phyloP scores from a whole-genome alignment of 1,140 invertebrate species.

The Drosophila melanica region DNA sequence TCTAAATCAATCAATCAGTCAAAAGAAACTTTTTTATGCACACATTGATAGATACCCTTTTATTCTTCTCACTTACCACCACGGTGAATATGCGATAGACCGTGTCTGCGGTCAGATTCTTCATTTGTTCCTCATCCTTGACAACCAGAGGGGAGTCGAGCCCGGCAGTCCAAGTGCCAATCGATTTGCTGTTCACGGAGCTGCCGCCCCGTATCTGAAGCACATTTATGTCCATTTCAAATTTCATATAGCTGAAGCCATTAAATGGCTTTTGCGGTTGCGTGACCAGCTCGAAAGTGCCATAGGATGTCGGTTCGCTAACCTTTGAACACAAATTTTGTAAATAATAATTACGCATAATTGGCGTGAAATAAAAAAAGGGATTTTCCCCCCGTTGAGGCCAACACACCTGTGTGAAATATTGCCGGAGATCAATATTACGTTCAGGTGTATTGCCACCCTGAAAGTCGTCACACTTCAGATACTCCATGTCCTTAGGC shows the following conservation, averaged over 20 bases:
- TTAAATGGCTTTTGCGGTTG: slow-evolving; percentile 85
- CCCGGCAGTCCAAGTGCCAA: slow-evolving; percentile 89
- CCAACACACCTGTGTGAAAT: slow-evolving; percentile 85
- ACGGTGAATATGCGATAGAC: slow-evolving; percentile 92
- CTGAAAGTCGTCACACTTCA: slow-evolving; percentile 90
- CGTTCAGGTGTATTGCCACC: slow-evolving; percentile 88
- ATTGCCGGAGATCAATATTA: slow-evolving; percentile 86
- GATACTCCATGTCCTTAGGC: slow-evolving; percentile 89
- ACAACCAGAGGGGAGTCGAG: slow-evolving; percentile 87
- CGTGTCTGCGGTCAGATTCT: slow-evolving; percentile 90
- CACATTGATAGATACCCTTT: background rate
- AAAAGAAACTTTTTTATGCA: background rate
- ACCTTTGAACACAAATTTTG: slow-evolving; percentile 70
- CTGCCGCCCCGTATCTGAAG: slow-evolving; percentile 87
- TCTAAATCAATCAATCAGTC: background rate
- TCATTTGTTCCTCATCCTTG: slow-evolving; percentile 87
- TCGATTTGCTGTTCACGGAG: slow-evolving; percentile 86
- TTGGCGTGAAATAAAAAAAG: slow-evolving; percentile 54
- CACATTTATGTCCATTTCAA: slow-evolving; percentile 88
- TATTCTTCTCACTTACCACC: slow-evolving; percentile 85
- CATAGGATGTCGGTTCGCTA: slow-evolving; percentile 87
- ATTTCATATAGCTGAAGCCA: slow-evolving; percentile 89
- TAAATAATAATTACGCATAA: slow-evolving; percentile 68
- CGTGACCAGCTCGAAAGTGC: slow-evolving; percentile 85
- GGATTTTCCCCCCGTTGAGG: background rate